Base-by-base conservation (phyloP, 2,113 vertebrate genomes). In the Embiotoca jacksoni region DNA sequence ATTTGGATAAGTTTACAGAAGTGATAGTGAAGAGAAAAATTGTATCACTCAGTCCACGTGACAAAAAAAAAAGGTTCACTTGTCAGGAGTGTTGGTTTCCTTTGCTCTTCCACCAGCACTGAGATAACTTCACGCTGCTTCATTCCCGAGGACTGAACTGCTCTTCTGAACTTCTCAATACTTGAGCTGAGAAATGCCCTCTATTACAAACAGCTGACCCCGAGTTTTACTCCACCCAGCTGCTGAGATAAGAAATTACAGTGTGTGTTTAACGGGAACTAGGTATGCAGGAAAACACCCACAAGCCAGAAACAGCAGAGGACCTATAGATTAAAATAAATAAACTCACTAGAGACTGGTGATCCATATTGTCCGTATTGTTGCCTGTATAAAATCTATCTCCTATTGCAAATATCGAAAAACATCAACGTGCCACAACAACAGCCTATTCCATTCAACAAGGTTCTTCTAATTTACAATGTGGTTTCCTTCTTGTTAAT, bases 141-240 rank as follows among this genome's bases (percentile, higher is more conserved):
- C 39, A 57, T 35, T 41, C 47, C 32, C 41, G 1, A 39, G 33
- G 61, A 82, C 50, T 50, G 79, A 66, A 31, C 2, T 41, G 55
- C 31, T 72, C 39, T 9, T 16, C 32, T n/a, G 7, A 63, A 72
- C 31, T 32, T 53, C n/a, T 63, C 10, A 57, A 49, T 67, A 52
- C 15, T 69, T 41, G 23, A 68, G 49, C 62, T 55, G 56, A 78
- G 64, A 83, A 75, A 61, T 72, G 33, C 41, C 61, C 4, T 74
- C 47, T 53, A 58, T 68, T 11, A 49, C 55, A 78, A 44, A 35
- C 65, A 59, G 72, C 53, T 35, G 11, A 35, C 35, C 23, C 10
- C 5, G 58, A 74, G 57, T 65, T 49, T 79, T 60, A 85, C 89
- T 87, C 90, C 88, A 53, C 80, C 87, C 80, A 63, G 74, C 73